Conservation (phyloP, 2,888 invertebrate genomes). For the Orthosia gracilis region DNA sequence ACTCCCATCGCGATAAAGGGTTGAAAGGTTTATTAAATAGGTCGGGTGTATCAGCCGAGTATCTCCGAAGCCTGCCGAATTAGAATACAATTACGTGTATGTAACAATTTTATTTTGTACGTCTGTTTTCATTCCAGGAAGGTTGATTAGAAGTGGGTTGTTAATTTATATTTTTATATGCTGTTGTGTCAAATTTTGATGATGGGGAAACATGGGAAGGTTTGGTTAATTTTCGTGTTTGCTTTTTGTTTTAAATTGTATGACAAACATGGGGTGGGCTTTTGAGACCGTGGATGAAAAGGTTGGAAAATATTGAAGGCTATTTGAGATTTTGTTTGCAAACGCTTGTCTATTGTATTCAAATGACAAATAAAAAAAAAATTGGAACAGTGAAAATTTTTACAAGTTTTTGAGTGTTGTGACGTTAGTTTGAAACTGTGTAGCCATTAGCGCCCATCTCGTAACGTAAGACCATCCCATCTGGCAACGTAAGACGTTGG, state of each 20-base stretch:
- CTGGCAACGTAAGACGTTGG: too few relatives aligned
- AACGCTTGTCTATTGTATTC: not conserved
- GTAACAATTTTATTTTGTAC: slow-evolving; percentile 59
- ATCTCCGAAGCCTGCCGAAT: slow-evolving; percentile 61
- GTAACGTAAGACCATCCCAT: too few relatives aligned
- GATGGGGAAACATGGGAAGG: slow-evolving; percentile 11
- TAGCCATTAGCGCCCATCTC: too few relatives aligned
- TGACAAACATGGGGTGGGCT: slow-evolving; percentile 9
- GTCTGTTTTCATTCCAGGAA: slow-evolving; percentile 58
- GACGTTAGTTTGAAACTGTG: too few relatives aligned
- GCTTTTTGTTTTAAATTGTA: slow-evolving; percentile 33
- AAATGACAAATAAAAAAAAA: not conserved
- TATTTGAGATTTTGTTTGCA: not conserved
- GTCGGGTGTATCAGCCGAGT: slow-evolving; percentile 61
- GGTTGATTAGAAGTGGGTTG: slow-evolving; percentile 37
- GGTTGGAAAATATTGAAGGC: not conserved
- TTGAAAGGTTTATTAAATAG: slow-evolving; percentile 70
- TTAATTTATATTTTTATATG: slow-evolving; percentile 54
- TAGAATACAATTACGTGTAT: slow-evolving; percentile 66
- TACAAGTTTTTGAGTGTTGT: too few relatives aligned
- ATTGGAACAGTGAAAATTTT: too few relatives aligned
- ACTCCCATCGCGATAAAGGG: slow-evolving; percentile 60
- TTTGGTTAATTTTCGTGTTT: slow-evolving; percentile 21
- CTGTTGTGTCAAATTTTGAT: slow-evolving; percentile 29
- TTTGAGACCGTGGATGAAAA: not conserved